phyloP scores from a whole-genome alignment of 2,797 vertebrate genomes.

The Chrysocyon brachyurus region DNA sequence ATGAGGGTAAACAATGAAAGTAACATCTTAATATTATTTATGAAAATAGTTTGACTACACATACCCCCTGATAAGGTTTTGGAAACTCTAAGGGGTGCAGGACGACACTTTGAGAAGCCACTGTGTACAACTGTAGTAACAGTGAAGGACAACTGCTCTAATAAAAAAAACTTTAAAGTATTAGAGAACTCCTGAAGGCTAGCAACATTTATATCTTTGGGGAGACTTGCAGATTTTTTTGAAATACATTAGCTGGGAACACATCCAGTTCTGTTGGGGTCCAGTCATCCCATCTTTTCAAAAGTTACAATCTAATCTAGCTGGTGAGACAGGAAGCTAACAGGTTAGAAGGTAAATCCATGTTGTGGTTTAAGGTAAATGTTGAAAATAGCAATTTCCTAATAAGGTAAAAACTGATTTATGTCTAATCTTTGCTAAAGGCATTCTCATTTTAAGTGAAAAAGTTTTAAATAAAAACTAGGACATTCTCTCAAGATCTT shows the following conservation, averaged over 20 bases:
- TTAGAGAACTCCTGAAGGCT: conserved; percentile 50
- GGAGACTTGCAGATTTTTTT: conserved; percentile 45
- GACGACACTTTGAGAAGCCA: conserved; percentile 43
- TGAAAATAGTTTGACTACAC: conserved; percentile 61
- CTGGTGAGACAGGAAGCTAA: conserved; percentile 68
- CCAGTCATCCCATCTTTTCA: not conserved
- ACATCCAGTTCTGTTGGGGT: not conserved
- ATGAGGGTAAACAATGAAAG: conserved; percentile 27
- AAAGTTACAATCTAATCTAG: conserved; percentile 43
- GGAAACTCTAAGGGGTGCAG: not conserved
- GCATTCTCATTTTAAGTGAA: conserved; percentile 73
- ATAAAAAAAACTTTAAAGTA: conserved; percentile 37
- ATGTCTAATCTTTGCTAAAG: conserved; percentile 68
- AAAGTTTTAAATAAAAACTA: conserved; percentile 72
- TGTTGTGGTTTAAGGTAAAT: conserved; percentile 77
- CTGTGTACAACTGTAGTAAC: not conserved
- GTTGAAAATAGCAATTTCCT: conserved; percentile 79
- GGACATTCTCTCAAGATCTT: conserved; percentile 65
- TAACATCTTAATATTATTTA: conserved; percentile 50
- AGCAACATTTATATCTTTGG: not conserved
- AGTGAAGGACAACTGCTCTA: conserved; percentile 38
- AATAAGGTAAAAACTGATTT: conserved; percentile 79
- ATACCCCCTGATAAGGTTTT: not conserved
- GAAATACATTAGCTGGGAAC: conserved; percentile 40
- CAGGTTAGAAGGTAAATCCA: conserved; percentile 70